phyloP scores from a whole-genome alignment of 2,888 invertebrate species.

The Heliothis peltigera region DNA sequence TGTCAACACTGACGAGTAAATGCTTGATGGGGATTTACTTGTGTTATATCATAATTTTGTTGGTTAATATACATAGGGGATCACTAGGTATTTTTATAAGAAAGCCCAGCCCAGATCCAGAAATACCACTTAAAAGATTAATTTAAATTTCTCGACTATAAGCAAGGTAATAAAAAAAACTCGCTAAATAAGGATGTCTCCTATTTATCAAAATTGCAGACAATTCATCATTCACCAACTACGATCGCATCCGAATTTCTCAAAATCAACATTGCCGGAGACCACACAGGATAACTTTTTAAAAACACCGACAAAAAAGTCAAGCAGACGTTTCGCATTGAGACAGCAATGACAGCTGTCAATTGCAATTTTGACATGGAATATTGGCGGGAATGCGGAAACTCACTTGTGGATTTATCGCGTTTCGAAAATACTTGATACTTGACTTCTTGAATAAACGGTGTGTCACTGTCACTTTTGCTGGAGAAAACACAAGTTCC shows the following conservation, averaged over 20 bases:
- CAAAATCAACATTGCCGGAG: conserved; percentile 43
- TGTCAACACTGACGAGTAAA: conserved; percentile 51
- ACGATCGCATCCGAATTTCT: conserved; percentile 40
- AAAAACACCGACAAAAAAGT: conserved; percentile 52
- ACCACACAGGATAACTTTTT: conserved; percentile 61
- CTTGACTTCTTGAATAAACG: conserved; percentile 44
- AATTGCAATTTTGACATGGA: conserved; percentile 61
- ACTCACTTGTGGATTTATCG: conserved; percentile 47
- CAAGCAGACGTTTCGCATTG: conserved; percentile 60
- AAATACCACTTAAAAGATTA: no score
- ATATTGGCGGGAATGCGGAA: conserved; percentile 59
- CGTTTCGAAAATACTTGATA: conserved; percentile 45
- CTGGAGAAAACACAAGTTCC: conserved; percentile 25
- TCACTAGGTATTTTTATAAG: no score
- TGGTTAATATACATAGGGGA: no score
- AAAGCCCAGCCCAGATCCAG: no score
- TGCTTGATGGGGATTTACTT: conserved; percentile 18
- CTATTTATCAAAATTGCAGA: conserved; percentile 18
- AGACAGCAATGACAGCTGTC: conserved; percentile 66
- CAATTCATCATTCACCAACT: conserved; percentile 7
- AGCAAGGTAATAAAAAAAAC: neutral
- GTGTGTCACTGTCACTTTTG: conserved; percentile 28
- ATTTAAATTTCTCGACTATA: no score
- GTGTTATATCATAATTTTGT: neutral
- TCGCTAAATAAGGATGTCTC: neutral